Evolutionary conservation across 2,797 vertebrate genomes (phyloP).

Genomic region (Discoglossus pictus): DNA sequence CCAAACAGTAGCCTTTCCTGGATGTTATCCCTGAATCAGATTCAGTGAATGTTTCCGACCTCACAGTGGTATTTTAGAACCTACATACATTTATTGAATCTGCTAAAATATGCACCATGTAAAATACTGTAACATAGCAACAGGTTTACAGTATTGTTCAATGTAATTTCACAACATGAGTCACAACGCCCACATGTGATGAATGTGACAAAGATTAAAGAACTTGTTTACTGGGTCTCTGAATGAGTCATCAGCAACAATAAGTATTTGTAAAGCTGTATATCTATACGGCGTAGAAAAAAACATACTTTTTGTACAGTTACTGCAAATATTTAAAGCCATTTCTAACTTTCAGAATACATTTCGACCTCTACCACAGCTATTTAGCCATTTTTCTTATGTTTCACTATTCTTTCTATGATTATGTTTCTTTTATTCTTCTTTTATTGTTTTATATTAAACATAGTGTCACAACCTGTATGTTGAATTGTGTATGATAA

Average conservation of each 20-base stretch:
- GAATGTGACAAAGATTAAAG: slow-evolving; percentile 42
- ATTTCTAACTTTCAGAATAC: no score
- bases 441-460: no score
- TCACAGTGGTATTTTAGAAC: background rate
- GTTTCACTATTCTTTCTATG: no score
- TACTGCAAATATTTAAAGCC: no score
- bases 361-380: no score
- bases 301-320: no score
- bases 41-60: slow-evolving; percentile 4
- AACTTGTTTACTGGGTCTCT: slow-evolving; percentile 20
- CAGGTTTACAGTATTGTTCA: slow-evolving; percentile 33
- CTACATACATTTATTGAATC: no score
- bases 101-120: slow-evolving; percentile 16
- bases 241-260: slow-evolving; percentile 34
- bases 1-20: slow-evolving; percentile 8
- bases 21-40: background rate
- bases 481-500: no score
- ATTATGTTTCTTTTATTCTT: no score
- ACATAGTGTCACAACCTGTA: no score
- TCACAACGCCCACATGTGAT: slow-evolving; percentile 44
- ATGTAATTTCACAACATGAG: slow-evolving; percentile 46
- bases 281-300: no score
- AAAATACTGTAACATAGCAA: slow-evolving; percentile 41
- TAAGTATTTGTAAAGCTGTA: slow-evolving; percentile 28
- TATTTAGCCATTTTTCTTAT: no score